Percentiles rank a stretch among this genome's conserved stretches.
Conservation (phyloP, 2,888 invertebrate genomes). For the Agriopis leucophaearia region DNA sequence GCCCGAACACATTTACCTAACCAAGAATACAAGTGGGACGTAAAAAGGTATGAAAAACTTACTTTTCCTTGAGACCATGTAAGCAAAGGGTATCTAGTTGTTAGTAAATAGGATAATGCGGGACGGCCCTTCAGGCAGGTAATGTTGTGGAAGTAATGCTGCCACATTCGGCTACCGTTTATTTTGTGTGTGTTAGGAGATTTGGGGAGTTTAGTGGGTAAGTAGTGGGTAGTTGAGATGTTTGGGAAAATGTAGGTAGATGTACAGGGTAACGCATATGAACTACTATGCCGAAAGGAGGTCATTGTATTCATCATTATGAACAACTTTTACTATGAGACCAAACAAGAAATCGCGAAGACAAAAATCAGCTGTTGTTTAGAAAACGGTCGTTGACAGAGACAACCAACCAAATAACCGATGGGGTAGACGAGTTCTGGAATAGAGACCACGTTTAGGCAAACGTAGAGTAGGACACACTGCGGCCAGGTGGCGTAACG, state of each 20-base stretch:
- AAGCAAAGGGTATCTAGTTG: slow-evolving; percentile 43
- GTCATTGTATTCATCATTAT: no score
- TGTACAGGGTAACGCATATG: no score
- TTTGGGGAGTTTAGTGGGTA: slow-evolving; percentile 1
- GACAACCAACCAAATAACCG: no score
- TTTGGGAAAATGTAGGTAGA: slow-evolving; percentile 8
- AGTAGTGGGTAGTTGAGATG: neutral
- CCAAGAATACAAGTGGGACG: slow-evolving; percentile 31
- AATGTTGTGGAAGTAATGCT: slow-evolving; percentile 57
- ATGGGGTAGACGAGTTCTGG: no score
- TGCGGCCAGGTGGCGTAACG: no score
- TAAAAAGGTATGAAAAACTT: slow-evolving; percentile 40
- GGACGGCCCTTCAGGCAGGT: slow-evolving; percentile 50
- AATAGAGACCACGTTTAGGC: no score
- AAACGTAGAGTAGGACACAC: no score
- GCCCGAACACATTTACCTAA: slow-evolving; percentile 31
- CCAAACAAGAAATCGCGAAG: no score
- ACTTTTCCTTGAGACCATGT: slow-evolving; percentile 37
- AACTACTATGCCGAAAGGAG: no score
- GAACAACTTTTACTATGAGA: no score
- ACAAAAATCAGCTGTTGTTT: no score
- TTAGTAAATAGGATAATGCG: slow-evolving; percentile 50
- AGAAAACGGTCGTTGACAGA: no score
- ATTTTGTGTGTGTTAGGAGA: slow-evolving; percentile 26
- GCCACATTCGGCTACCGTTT: slow-evolving; percentile 39